Base-by-base conservation (phyloP, 37 sponge, comb jelly and placozoan species). In the Tethya wilhelma region DNA sequence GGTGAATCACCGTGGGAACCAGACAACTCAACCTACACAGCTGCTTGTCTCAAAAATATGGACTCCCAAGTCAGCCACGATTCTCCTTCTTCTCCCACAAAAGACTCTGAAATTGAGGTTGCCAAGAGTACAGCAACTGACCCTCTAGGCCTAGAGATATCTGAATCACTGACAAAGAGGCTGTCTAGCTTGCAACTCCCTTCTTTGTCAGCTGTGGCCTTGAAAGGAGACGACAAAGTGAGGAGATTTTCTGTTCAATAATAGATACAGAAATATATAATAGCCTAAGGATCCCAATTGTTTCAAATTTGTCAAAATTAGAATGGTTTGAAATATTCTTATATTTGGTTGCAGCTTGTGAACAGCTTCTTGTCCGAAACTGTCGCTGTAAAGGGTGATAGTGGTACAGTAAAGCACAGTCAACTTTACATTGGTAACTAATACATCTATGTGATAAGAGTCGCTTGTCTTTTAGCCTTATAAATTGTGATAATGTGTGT, bases 161-260 rank as follows among this genome's bases (percentile, higher is more conserved):
- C 53, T 9, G 14, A 49, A 14, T 19, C 53, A 7, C 72, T 71
- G 2, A 34, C 29, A 23, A 26, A n/a, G 74, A 53, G 11, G 44
- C 19, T 73, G 19, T 25, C 56, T 4, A 26, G 22, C 56, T 25
- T 73, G 23, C 31, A 20, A 1, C 42, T 19, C 8, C 67, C 67
- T 19, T 34, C 38, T 32, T 4, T 73, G 29, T 73, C 74, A 46
- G 11, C 74, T 40, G 44, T 73, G 26, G 74, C 74, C 11, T 5
- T 55, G 57, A 73, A 53, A 4, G 74, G 74, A 23, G 74, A 73
- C 28, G 74, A 28, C 36, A 73, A 73, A 34, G 74, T 73, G 9
- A 8, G 12, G 9, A 19, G 23, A 26, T 62, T n/a, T 26, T 26
- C 19, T 26, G 63, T 19, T 49, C 9, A 14, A 19, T 19, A 49